Percentiles rank a stretch among this genome's conserved stretches.
Evolutionary conservation across 1,140 invertebrate genomes (phyloP).

Genomic region (Steinernema feltiae): DNA sequence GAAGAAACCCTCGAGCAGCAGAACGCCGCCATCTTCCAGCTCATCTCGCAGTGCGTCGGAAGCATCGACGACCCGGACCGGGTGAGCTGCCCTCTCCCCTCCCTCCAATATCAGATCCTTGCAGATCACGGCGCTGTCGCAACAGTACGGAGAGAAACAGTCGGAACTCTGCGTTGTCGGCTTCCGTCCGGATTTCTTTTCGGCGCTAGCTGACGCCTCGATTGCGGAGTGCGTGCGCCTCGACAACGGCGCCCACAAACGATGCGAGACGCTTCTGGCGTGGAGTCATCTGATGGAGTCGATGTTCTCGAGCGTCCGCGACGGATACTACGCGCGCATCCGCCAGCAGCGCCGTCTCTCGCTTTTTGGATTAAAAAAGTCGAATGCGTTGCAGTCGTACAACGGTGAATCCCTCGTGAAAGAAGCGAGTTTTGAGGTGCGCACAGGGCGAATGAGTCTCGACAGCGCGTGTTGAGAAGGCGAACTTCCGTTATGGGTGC

Average conservation of each 20-base stretch:
- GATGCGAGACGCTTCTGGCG: conserved; percentile 53
- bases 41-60: conserved; percentile 48
- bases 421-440: conserved; percentile 32
- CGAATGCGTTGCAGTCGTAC: too few species aligned
- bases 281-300: conserved; percentile 51
- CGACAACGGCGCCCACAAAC: conserved; percentile 49
- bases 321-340: conserved; percentile 32
- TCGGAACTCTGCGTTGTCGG: conserved; percentile 47
- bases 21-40: conserved; percentile 32
- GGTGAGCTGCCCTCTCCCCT: neutral
- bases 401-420: conserved; percentile 37
- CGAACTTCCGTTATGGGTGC: neutral
- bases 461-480: conserved; percentile 18
- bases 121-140: conserved; percentile 48
- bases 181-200: conserved; percentile 54
- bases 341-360: conserved; percentile 27
- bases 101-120: neutral
- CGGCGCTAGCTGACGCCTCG: conserved; percentile 50
- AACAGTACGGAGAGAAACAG: conserved; percentile 44
- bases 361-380: too few species aligned
- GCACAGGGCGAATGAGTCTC: conserved; percentile 15
- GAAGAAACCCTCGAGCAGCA: conserved; percentile 47
- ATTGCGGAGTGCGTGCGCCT: conserved; percentile 55
- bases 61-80: conserved; percentile 37
- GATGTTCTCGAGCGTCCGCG: conserved; percentile 27